Percentiles rank a stretch among this genome's conserved stretches.
phyloP scores from a whole-genome alignment of 2,888 invertebrate genomes.

The Phortica okadai region DNA sequence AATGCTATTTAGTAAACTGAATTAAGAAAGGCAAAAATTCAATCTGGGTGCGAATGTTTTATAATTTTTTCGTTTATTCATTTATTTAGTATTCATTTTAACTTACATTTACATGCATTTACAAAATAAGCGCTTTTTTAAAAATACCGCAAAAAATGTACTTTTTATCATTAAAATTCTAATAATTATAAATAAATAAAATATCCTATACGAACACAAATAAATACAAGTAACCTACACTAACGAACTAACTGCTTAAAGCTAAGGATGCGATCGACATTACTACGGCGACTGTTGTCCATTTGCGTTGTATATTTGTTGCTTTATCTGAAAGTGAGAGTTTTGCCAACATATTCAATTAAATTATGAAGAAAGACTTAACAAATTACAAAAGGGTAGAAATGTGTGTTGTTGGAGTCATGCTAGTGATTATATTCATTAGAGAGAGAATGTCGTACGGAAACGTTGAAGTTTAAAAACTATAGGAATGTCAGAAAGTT shows the following conservation, averaged over 20 bases:
- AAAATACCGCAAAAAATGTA: conserved; percentile 75
- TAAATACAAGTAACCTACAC: conserved; percentile 70
- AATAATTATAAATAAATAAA: conserved; percentile 59
- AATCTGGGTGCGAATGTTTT: no score
- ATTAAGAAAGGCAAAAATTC: no score
- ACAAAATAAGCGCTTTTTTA: conserved; percentile 76
- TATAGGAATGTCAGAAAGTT: neutral
- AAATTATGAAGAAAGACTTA: neutral
- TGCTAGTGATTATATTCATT: neutral
- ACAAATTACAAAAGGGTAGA: no score
- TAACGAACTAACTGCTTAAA: conserved; percentile 76
- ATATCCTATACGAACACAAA: conserved; percentile 58
- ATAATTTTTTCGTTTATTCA: conserved; percentile 43
- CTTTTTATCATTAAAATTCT: conserved; percentile 72
- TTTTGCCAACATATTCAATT: neutral
- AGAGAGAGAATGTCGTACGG: no score
- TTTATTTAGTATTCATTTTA: conserved; percentile 53
- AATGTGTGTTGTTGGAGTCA: no score
- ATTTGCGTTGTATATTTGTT: conserved; percentile 76
- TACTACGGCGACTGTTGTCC: conserved; percentile 76
- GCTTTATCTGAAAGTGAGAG: conserved; percentile 70
- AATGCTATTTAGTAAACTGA: no score
- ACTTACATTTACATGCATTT: conserved; percentile 76
- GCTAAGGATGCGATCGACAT: conserved; percentile 76
- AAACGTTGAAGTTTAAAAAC: neutral